Percentiles rank a stretch among this genome's conserved stretches.
These are phyloP conservation scores for Vimba vimba DNA, from an alignment of 2,113 vertebrate genomes.

Conservation along the genomic window DNA sequence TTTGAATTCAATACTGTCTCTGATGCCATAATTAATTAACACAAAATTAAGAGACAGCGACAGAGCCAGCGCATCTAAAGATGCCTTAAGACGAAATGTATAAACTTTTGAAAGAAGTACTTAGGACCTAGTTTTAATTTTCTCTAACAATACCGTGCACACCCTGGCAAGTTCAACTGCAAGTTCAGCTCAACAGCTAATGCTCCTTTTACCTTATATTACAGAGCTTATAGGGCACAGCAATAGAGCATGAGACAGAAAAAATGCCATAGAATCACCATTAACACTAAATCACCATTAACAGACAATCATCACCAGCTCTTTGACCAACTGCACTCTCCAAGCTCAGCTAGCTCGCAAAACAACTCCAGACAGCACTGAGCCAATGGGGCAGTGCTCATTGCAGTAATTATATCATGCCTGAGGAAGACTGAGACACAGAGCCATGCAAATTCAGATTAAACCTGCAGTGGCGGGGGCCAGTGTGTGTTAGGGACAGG, in stretches of 20 bases:
- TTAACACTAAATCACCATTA: conserved; percentile 57
- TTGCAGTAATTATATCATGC: conserved; percentile 98
- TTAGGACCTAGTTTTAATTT: not conserved
- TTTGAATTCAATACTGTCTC: not conserved
- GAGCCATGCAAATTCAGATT: conserved; percentile 96
- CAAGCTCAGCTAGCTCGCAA: conserved; percentile 70
- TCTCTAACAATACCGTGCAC: not conserved
- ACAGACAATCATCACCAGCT: conserved; percentile 71
- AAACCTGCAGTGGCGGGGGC: conserved; percentile 84
- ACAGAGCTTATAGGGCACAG: not conserved
- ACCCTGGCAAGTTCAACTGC: not conserved
- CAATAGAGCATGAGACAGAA: conserved; percentile 50
- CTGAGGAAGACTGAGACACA: conserved; percentile 92
- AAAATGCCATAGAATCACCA: conserved; percentile 35
- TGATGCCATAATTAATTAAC: not conserved
- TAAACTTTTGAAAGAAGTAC: not conserved
- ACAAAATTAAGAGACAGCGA: not conserved
- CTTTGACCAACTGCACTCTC: not conserved
- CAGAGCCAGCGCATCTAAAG: not conserved
- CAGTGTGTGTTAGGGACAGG: conserved; percentile 76
- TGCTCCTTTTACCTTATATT: not conserved
- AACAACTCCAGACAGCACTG: conserved; percentile 51
- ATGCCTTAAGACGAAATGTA: not conserved
- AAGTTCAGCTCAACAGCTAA: not conserved
- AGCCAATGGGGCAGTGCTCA: conserved; percentile 80